Percentiles rank a stretch among this genome's conserved stretches.
phyloP scores from a whole-genome alignment of 2,113 vertebrate species.

The Hemiprocne comata region DNA sequence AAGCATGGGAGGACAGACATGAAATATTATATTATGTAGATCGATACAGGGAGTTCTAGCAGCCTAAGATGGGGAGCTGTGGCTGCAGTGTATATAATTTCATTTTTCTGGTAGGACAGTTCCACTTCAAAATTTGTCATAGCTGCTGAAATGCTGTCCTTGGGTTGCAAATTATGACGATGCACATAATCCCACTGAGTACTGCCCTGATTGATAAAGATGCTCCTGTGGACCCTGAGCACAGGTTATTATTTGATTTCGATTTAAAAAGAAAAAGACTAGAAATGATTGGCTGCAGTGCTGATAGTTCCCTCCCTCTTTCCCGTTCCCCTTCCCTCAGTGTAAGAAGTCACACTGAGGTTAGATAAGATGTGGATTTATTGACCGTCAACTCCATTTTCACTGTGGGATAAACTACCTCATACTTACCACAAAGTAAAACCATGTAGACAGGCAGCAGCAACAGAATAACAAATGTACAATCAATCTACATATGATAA shows the following conservation, averaged over 20 bases:
- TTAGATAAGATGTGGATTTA: background rate
- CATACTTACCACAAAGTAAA: background rate
- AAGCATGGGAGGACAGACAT: background rate
- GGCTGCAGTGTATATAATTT: background rate
- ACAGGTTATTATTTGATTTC: background rate
- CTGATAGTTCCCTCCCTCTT: background rate
- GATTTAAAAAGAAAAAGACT: background rate
- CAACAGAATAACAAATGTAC: background rate
- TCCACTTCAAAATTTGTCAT: background rate
- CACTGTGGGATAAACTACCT: background rate
- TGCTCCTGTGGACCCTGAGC: background rate
- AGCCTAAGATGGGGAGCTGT: background rate
- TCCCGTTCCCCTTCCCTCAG: background rate
- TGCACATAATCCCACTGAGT: background rate
- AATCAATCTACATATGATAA: background rate
- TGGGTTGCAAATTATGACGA: background rate
- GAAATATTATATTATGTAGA: background rate
- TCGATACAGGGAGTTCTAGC: background rate
- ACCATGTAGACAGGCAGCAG: background rate
- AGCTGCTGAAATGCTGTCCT: background rate
- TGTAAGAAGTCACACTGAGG: background rate
- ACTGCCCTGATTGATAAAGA: background rate
- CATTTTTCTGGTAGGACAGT: background rate
- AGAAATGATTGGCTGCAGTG: background rate
- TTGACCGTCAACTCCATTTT: background rate